Base-by-base conservation (phyloP, 1,140 invertebrate genomes). In the Papilio polyxenes region DNA sequence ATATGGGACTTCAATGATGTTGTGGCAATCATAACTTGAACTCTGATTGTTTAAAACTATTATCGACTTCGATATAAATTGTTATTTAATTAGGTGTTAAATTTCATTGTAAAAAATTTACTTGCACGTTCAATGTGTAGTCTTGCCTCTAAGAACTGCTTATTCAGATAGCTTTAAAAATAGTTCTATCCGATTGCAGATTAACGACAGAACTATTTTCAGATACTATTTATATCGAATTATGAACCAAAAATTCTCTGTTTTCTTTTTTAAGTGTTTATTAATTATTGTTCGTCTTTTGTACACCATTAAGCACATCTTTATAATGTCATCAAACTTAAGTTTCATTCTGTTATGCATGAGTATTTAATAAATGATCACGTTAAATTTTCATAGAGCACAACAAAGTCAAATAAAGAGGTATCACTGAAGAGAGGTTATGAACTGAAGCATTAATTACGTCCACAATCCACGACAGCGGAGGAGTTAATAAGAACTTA, bases 401-500 rank as follows among this genome's bases (percentile, higher is more conserved):
- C 31, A 69, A 69, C 23, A 37, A 65, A 65, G 65, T 69, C 11
- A 69, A 69, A 69, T 37, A 69, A 69, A 69, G 15, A 69, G 65
- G 65, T 69, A 69, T 69, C 6, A 31, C 11, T 69, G 9, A 31
- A 69, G 48, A 48, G 59, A 2, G 23, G n/a, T 62, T 40, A 51
- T 65, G 56, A 80, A 65, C 78, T n/a, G 17, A 80, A 69, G 20
- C 59, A 69, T 80, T 69, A 62, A 79, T 79, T 79, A 80, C 40
- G 78, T 80, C 11, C 37, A 80, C 78, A 80, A 80, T 80, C 78
- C 78, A 80, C 40, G 78, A 80, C 78, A 80, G 56, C 51, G 48
- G 10, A 48, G 56, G 11, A 23, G 49, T 59, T 78, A 78, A 78
- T 59, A 79, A 69, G 78, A 69, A 69, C 78, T 80, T 80, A 80